phyloP scores from a whole-genome alignment of 2,113 vertebrate genomes.

The Porphyrio hochstetteri region DNA sequence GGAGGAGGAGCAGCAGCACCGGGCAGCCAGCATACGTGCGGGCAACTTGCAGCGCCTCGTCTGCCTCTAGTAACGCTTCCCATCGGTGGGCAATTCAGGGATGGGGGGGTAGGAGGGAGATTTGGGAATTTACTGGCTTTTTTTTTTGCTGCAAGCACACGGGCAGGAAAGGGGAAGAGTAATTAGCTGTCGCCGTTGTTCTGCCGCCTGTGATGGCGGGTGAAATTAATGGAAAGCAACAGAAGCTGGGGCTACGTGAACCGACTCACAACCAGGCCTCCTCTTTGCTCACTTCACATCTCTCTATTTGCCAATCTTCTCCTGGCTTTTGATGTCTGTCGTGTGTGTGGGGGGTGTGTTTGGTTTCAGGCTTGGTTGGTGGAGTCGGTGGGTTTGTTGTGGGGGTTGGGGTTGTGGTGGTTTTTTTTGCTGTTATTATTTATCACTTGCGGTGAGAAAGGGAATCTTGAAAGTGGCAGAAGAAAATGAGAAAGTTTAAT shows the following conservation, averaged over 20 bases:
- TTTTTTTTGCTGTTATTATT: conserved; percentile 56
- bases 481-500: conserved; percentile 57
- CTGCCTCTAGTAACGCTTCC: background rate
- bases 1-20: background rate
- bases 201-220: conserved; percentile 30
- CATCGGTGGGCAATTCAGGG: background rate
- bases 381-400: too few species aligned
- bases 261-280: conserved; percentile 51
- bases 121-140: background rate
- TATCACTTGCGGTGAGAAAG: conserved; percentile 59
- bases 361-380: too few species aligned
- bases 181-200: conserved; percentile 55
- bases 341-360: conserved; percentile 49
- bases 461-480: conserved; percentile 66
- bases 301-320: conserved; percentile 59
- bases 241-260: conserved; percentile 63
- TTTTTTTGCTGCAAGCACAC: background rate
- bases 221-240: conserved; percentile 59
- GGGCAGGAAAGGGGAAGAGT: background rate
- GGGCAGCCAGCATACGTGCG: background rate
- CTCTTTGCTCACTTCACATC: conserved; percentile 56
- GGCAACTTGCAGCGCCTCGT: background rate
- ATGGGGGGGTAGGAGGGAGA: background rate
- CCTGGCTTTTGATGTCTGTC: conserved; percentile 64
- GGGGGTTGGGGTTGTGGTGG: too few species aligned